Evolutionary conservation across 2,797 vertebrate genomes (phyloP).

Genomic region (Thalassophryne amazonica): DNA sequence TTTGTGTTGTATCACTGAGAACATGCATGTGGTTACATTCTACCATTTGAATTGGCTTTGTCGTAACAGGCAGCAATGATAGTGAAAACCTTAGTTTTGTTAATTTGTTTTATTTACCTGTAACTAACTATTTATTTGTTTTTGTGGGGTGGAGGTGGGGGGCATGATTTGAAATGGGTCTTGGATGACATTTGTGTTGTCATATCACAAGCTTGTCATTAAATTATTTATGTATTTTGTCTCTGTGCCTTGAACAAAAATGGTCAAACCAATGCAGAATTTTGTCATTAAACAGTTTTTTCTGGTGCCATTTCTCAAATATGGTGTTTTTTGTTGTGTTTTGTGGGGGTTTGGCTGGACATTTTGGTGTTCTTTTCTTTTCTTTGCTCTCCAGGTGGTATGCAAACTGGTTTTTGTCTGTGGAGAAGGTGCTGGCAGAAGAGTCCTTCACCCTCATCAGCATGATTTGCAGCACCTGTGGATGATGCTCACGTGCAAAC

Average conservation of each 20-base stretch:
- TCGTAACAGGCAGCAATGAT: background rate
- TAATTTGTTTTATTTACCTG: conserved; percentile 9
- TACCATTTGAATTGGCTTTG: conserved; percentile 37
- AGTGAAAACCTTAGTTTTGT: conserved; percentile 22
- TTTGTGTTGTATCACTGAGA: conserved; percentile 4
- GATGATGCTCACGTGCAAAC: no score
- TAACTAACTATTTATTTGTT: conserved; percentile 58
- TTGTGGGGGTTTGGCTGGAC: no score
- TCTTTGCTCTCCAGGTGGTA: no score
- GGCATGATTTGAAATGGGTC: background rate
- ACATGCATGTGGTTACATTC: background rate
- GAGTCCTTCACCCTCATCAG: no score
- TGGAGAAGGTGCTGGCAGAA: no score
- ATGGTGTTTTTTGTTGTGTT: no score
- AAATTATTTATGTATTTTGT: conserved; percentile 16
- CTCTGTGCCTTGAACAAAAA: conserved; percentile 13
- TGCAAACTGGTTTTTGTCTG: no score
- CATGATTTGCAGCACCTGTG: no score
- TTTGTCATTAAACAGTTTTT: conserved; percentile 31
- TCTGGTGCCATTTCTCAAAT: no score
- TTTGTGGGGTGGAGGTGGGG: conserved; percentile 1
- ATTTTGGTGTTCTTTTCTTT: no score
- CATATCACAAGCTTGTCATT: background rate
- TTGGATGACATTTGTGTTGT: background rate
- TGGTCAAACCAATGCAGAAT: conserved; percentile 15